Base-by-base conservation (phyloP, 2,113 vertebrate species). In the Haemorhous mexicanus region DNA sequence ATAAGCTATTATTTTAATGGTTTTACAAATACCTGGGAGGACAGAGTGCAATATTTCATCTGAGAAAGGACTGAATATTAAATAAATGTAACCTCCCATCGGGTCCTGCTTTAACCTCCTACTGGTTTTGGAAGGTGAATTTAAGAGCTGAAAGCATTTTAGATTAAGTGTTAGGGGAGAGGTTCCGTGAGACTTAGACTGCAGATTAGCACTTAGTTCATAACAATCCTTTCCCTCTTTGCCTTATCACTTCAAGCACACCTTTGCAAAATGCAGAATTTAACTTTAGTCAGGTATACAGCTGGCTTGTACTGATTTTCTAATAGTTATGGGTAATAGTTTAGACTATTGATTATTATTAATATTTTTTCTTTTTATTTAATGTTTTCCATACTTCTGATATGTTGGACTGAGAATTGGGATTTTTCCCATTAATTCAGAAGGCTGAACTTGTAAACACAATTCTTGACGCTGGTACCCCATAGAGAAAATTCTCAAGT, bases 61-160 rank as follows among this genome's bases (percentile, higher is more conserved):
- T 77, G 96, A 97, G 98, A 97, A 97, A 97, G 94, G 94, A 92
- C 97, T 97, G 98, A 98, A 98, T 98, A 98, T 98, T 98, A 98
- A 98, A 97, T 97, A 98, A 98, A 98, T 97, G 94, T 97, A 97
- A 96, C 97, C 97, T 98, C 97, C 97, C 97, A 96, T 96, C 69
- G 97, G 97, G 97, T 97, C 92, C 86, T 95, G 85, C 93, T 97
- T 98, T 98, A 98, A 98, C 96, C 98, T 97, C 96, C 97, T 97
- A 88, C 96, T 98, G 96, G 82, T 97, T 97, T 98, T 97, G 95
- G 96, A 98, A 96, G 96, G 94, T 89, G 95, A 96, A 97, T 98
- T 98, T 97, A 97, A 94, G 96, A 98, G 97, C 96, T 97, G 97
- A 98, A 97, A 98, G 96, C 97, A 91, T 98, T 97, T 97, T 92